Base-by-base conservation (phyloP, 30 jellyfish, hydroid and myxozoan genomes). In the Hydractinia symbiolongicarpus region DNA sequence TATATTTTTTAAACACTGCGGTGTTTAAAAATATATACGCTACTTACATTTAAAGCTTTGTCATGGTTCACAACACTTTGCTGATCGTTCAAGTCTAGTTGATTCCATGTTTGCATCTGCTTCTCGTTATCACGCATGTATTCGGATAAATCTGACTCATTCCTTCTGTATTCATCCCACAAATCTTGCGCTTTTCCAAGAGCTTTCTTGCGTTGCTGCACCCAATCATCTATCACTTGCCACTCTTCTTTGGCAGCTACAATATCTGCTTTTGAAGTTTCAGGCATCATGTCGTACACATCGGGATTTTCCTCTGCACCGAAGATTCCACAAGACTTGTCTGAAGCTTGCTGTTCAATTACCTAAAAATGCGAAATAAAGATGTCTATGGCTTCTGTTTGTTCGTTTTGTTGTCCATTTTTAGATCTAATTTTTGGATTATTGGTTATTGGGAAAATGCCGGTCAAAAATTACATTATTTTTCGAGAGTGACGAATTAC, bases 181-280 rank as follows among this genome's bases (percentile, higher is more conserved):
- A 87, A 88, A 10, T 79, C 85, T 60, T 75, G 89, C 13, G 95
- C 62, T 3, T 86, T 86, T 20, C 55, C 86, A 30, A 93, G 84
- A n/a, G 67, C 83, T 61, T 79, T 79, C n/a, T 50, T 77, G 5
- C 93, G 83, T 44, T 82, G 81, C n/a, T 67, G 85, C 50, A 88
- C 64, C 99, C 99, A 93, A 5, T 88, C 90, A 9, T 72, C 17
- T n/a, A 88, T 55, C 30, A 77, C 86, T 19, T 50, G 66, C 95
- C 99, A 88, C 9, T 93, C 99, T 10, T 68, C 80, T 9, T 87
- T 89, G 15, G 99, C 95, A 81, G 91, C 90, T 50, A 49, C 50
- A 81, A 93, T 58, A 14, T 62, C 90, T 5, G 51, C 72, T 15
- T 69, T 60, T 15, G 83, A 73, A 6, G 66, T 81, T 20, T 79